These are phyloP conservation scores for Sarcophaga subvicina DNA, from an alignment of 2,888 invertebrate genomes.

Conservation along the genomic window DNA sequence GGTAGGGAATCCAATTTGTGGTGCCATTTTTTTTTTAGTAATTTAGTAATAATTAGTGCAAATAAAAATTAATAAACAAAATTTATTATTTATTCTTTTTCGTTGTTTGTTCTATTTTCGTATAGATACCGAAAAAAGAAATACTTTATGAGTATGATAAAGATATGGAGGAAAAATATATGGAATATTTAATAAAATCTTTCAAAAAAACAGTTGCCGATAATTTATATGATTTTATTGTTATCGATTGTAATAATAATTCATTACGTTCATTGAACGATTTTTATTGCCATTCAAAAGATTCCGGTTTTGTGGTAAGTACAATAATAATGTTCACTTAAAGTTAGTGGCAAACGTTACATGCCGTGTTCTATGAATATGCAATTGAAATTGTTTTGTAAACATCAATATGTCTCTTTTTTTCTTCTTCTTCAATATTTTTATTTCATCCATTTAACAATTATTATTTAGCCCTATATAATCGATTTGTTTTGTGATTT, in stretches of 20 bases:
- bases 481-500: conserved; percentile 93
- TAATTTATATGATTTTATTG: conserved; percentile 95
- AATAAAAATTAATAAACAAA: conserved; percentile 5
- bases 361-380: background rate
- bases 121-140: conserved; percentile 82
- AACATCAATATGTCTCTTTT: background rate
- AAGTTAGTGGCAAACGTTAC: background rate
- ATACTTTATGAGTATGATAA: conserved; percentile 91
- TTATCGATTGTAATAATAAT: conserved; percentile 95
- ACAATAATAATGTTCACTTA: conserved; percentile 19
- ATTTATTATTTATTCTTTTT: conserved; percentile 10
- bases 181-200: conserved; percentile 91
- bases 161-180: conserved; percentile 91
- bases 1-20: conserved; percentile 67
- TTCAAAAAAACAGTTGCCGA: conserved; percentile 95
- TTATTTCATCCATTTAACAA: background rate
- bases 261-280: conserved; percentile 91
- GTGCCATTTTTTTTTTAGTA: background rate
- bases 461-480: conserved; percentile 89
- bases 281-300: conserved; percentile 92
- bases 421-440: background rate
- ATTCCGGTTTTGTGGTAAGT: conserved; percentile 80
- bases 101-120: conserved; percentile 2
- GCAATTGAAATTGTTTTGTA: background rate
- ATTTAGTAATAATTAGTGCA: background rate